Conservation (phyloP, 2,113 vertebrate genomes). For the Alces alces region DNA sequence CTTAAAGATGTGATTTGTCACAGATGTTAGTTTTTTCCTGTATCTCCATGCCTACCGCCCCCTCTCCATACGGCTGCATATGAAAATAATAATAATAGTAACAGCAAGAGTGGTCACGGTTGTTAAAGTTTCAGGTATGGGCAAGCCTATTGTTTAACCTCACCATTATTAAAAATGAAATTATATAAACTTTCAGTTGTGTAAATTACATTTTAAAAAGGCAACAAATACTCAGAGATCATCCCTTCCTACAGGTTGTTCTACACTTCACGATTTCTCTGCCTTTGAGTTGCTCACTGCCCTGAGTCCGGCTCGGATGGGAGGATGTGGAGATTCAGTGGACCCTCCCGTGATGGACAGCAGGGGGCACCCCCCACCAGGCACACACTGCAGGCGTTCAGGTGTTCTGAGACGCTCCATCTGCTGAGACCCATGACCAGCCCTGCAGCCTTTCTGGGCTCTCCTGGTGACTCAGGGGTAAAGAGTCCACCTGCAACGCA, state of each 20-base stretch:
- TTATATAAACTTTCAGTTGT: too few species aligned
- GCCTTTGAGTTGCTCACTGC: fast-evolving
- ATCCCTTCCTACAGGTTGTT: fast-evolving
- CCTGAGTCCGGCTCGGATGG: fast-evolving
- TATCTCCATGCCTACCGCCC: fast-evolving
- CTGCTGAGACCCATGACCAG: not conserved
- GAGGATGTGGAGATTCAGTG: not conserved
- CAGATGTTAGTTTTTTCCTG: fast-evolving
- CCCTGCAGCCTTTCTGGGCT: not conserved
- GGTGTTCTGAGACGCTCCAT: not conserved
- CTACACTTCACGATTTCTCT: fast-evolving
- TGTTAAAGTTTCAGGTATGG: not conserved
- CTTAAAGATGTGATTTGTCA: not conserved
- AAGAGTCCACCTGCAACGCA: not conserved
- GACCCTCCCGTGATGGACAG: not conserved
- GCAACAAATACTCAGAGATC: too few species aligned
- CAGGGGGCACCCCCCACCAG: not conserved
- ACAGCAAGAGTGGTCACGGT: not conserved
- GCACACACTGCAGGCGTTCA: fast-evolving
- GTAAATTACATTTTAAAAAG: not conserved
- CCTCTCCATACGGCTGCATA: fast-evolving
- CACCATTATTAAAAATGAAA: not conserved
- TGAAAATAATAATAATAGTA: not conserved
- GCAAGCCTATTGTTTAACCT: not conserved
- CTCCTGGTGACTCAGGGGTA: not conserved